Evolutionary conservation across 2,888 invertebrate genomes (phyloP).

Genomic region (Trissolcus japonicus): DNA sequence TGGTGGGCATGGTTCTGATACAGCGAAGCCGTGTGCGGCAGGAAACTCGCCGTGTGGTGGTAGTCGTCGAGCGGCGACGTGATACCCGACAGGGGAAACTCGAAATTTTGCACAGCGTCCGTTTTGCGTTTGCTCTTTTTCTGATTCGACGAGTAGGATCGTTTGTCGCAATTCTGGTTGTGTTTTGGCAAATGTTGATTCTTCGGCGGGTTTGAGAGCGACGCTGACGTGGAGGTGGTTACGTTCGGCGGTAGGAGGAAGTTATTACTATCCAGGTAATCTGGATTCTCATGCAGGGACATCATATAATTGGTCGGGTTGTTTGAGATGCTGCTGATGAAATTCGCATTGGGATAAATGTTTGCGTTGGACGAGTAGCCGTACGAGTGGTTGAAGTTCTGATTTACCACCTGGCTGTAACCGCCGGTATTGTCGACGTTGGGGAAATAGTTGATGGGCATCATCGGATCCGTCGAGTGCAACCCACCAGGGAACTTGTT

Average conservation of each 20-base stretch:
- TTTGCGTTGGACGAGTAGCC: slow-evolving; percentile 72
- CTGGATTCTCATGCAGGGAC: slow-evolving; percentile 72
- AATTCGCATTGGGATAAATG: slow-evolving; percentile 73
- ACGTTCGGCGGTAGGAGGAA: slow-evolving; percentile 71
- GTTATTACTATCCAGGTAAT: slow-evolving; percentile 71
- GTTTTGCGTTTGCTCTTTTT: slow-evolving; percentile 71
- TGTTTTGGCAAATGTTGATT: slow-evolving; percentile 64
- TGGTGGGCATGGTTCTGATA: slow-evolving; percentile 72
- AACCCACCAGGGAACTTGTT: slow-evolving; percentile 70
- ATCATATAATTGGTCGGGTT: slow-evolving; percentile 73
- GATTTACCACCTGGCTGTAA: slow-evolving; percentile 73
- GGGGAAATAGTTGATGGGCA: slow-evolving; percentile 73
- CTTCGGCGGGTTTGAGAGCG: slow-evolving; percentile 53
- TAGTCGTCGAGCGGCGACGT: slow-evolving; percentile 72
- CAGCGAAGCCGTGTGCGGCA: slow-evolving; percentile 68
- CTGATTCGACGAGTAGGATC: slow-evolving; percentile 63
- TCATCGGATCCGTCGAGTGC: slow-evolving; percentile 66
- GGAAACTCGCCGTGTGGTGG: slow-evolving; percentile 67
- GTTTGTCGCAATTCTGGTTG: slow-evolving; percentile 72
- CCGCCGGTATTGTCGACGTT: slow-evolving; percentile 70
- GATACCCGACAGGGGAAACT: slow-evolving; percentile 70
- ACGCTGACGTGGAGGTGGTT: slow-evolving; percentile 60
- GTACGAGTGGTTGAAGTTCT: slow-evolving; percentile 73
- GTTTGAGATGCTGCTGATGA: slow-evolving; percentile 73
- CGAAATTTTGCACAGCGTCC: slow-evolving; percentile 70